Percentiles rank a stretch among this genome's conserved stretches.
Evolutionary conservation across 1,140 invertebrate genomes (phyloP).

Genomic region (Cyphomyrmex costatus): DNA sequence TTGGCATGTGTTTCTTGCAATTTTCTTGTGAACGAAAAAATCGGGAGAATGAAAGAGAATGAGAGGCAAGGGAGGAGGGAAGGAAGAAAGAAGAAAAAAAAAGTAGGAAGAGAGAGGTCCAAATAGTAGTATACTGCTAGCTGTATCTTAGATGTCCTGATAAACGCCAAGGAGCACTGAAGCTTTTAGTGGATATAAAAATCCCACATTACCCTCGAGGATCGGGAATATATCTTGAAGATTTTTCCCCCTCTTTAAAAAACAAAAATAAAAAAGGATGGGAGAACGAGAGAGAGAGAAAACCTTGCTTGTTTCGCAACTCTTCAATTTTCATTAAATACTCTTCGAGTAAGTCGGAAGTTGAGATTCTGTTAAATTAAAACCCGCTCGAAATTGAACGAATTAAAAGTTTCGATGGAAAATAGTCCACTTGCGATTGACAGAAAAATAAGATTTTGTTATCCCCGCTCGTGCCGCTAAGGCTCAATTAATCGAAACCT

Average conservation of each 20-base stretch:
- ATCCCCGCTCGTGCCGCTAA: neutral
- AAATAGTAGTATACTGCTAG: too few species aligned
- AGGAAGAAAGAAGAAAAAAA: too few species aligned
- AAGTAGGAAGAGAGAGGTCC: too few species aligned
- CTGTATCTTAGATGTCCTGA: too few species aligned
- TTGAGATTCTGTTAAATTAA: conserved; percentile 26
- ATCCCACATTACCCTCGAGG: too few species aligned
- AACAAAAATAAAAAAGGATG: too few species aligned
- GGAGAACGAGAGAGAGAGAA: neutral
- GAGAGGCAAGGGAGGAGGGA: too few species aligned
- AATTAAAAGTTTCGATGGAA: conserved; percentile 19
- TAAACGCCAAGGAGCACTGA: too few species aligned
- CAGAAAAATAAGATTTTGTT: conserved; percentile 13
- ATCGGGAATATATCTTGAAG: too few species aligned
- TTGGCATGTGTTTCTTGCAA: neutral
- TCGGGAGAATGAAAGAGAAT: too few species aligned
- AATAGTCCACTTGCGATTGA: neutral
- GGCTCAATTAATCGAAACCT: conserved; percentile 33
- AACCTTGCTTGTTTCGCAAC: neutral
- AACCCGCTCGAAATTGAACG: neutral
- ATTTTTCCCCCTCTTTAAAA: too few species aligned
- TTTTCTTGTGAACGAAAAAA: neutral
- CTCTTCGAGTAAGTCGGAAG: conserved; percentile 14
- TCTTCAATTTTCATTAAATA: conserved; percentile 25
- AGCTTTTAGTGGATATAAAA: too few species aligned